Percentiles rank a stretch among this genome's conserved stretches.
Evolutionary conservation across 2,113 vertebrate species (phyloP).

Genomic region (Sceloporus undulatus): DNA sequence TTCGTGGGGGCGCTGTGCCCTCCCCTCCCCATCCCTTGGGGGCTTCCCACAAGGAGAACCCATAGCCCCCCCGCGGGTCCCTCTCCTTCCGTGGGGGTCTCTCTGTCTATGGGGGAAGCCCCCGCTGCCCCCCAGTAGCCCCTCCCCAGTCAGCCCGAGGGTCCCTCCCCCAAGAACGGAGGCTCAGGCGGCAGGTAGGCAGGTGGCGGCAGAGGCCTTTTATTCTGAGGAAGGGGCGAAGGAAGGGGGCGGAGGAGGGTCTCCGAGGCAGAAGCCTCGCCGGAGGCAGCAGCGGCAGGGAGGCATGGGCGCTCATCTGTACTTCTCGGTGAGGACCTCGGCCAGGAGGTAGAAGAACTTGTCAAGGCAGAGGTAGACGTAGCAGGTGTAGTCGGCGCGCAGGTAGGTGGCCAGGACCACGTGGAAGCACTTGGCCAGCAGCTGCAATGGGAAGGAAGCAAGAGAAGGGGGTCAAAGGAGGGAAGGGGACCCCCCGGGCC

Average conservation of each 20-base stretch:
- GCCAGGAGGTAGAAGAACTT: constrained; percentile 77
- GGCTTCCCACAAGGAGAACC: too few relatives aligned
- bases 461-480: neutral
- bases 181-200: too few relatives aligned
- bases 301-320: constrained; percentile 71
- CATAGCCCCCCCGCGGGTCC: too few relatives aligned
- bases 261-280: constrained; percentile 64
- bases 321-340: constrained; percentile 73
- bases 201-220: neutral
- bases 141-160: neutral
- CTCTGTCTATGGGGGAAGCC: too few relatives aligned
- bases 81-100: accelerated
- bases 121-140: neutral
- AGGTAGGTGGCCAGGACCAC: constrained; percentile 74
- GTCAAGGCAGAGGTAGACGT: constrained; percentile 79
- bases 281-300: neutral
- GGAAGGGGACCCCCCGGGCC: neutral
- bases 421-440: constrained; percentile 79
- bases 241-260: neutral
- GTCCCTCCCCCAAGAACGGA: neutral
- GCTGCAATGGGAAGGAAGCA: constrained; percentile 55
- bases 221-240: neutral
- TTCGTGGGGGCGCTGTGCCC: too few relatives aligned
- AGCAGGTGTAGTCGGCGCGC: constrained; percentile 72
- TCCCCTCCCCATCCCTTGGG: too few relatives aligned